Evolutionary conservation across 2,888 invertebrate genomes (phyloP), one percentile per base, ranked within the genome.

Genomic region (Lasioglossum oenotherae): DNA sequence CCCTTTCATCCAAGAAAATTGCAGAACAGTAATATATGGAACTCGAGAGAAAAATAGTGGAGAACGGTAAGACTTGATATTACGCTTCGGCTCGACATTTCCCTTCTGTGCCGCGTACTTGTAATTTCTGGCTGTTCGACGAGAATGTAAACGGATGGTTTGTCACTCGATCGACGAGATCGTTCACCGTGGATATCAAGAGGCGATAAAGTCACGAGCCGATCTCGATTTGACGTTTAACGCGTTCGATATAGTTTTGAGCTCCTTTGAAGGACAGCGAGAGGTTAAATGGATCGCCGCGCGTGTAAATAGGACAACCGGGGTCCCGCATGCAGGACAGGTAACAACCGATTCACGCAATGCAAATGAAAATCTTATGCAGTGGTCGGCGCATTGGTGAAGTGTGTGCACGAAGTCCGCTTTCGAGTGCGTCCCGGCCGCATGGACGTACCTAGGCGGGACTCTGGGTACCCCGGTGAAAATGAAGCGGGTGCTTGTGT

Each of bases 311-410:
- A 78, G 85, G 71, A 49, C 73, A 53, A 31, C 31, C 78, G 38
- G 19, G n/a, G 38, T 67, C 76, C 78, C 46, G 27, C 35, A 46
- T 10, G 74, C 71, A 19, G 35, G 27, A 38, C 74, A 23, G 74
- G 82, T 64, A 83, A 78, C 86, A 78, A 80, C 67, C 83, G 82
- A 86, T 84, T 80, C 84, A 78, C 80, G 80, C 81, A 81, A 80
- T 88, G 88, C 88, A 89, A 89, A 90, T 90, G 88, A 87, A 85
- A 89, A 88, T 88, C 90, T 88, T 88, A 90, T 88, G 86, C 82
- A 41, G 69, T 76, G 82, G 82, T 74, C 31, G 71, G 38, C 72
- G 71, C 27, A 72, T 64, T 41, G 85, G 57, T 67, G 46, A 87
- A 81, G 80, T 77, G 85, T 79, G 85, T 80, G 64, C 74, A 44